Base-by-base conservation (phyloP, 2,113 vertebrate species). In the Erythrolamprus reginae region DNA sequence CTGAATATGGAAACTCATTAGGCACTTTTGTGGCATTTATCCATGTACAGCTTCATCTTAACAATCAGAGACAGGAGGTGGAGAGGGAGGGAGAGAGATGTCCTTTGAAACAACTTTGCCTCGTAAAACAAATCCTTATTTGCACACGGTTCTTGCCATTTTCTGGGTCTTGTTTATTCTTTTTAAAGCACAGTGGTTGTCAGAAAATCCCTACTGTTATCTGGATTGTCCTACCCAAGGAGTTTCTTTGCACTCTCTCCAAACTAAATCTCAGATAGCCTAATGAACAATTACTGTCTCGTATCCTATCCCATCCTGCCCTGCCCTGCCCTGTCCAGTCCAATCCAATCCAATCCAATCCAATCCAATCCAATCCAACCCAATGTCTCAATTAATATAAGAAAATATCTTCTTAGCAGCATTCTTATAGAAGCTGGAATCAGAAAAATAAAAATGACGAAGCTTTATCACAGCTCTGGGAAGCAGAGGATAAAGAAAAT, bases 1-100 rank as follows among this genome's bases (percentile, higher is more conserved):
- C 94, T 96, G 89, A 92, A 93, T 95, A 89, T 95, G 95, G 95
- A 96, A 96, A 94, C 93, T 96, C 95, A 94, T 96, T 95, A 95
- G 91, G 88, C 52, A 0, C n/a, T 95, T 93, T 90, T 92, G 89
- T n/a, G 87, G 88, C 56, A 90, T 92, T 95, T 0, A 0, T 88
- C 92, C 88, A 86, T 52, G 0, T 0, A 9, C 87, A 89, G 88
- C 91, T 53, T 24, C 2, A n/a, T 92, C 15, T 92, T 50, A 28
- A 23, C 77, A 92, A 61, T 89, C 28, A 24, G 93, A 28, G 82
- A 92, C 94, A 90, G 45, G 70, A 90, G 90, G 51, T 90, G 77
- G 61, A 88, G 51, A 91, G 90, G 89, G 70, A 48, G 86, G 91
- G 90, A 88, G 7, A 55, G 1, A 28, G 51, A 58, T 83, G 82